A percentile compares a stretch with the other conserved stretches of the same genome.
phyloP scores from a whole-genome alignment of 2,797 vertebrate genomes.

The Diglossa cyanea region DNA sequence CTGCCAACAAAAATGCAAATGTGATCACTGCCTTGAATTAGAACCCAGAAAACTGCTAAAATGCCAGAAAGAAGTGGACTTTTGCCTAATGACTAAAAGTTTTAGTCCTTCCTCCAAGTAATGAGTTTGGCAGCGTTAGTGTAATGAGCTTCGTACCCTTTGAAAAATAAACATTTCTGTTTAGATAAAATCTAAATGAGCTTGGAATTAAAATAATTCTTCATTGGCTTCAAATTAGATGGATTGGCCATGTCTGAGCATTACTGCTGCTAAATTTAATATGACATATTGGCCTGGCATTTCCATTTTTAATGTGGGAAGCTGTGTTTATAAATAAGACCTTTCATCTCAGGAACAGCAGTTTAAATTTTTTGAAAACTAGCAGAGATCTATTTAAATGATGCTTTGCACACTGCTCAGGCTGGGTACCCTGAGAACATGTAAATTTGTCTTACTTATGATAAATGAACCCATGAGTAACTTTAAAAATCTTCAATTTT shows the following conservation, averaged over 20 bases:
- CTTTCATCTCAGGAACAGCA: slow-evolving; percentile 51
- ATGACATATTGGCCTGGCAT: slow-evolving; percentile 45
- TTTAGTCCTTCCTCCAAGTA: background rate
- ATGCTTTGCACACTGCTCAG: background rate
- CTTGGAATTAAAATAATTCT: slow-evolving; percentile 44
- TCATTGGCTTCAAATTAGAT: slow-evolving; percentile 54
- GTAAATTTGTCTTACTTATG: background rate
- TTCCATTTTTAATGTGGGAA: slow-evolving; percentile 69
- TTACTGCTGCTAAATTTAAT: slow-evolving; percentile 71
- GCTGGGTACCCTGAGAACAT: background rate
- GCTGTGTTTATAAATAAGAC: slow-evolving; percentile 54
- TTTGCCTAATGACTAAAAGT: background rate
- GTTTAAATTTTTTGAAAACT: background rate
- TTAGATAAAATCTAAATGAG: slow-evolving; percentile 42
- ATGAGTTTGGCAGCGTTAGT: background rate
- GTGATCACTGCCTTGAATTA: background rate
- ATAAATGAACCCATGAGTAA: background rate
- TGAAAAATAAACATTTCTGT: slow-evolving; percentile 50
- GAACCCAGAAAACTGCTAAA: background rate
- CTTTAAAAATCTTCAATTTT: background rate
- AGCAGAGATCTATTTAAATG: slow-evolving; percentile 1
- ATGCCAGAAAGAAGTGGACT: background rate
- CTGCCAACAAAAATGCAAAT: background rate
- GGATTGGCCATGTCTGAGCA: slow-evolving; percentile 59
- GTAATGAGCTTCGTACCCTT: background rate